phyloP scores from a whole-genome alignment of 1,140 invertebrate genomes.

The Sesamia nonagrioides region DNA sequence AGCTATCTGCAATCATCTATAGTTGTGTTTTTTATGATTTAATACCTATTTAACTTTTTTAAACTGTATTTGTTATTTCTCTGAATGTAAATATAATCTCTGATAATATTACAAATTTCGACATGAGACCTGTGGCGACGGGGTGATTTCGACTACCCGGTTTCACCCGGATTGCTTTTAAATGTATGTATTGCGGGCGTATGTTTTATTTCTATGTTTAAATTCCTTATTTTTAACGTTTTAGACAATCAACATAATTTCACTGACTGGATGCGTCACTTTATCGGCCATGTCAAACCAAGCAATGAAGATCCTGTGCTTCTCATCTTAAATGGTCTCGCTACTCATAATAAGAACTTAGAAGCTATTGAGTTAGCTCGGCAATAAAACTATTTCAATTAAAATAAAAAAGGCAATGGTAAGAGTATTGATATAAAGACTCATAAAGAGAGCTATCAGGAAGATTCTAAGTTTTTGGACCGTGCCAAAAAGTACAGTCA shows the following conservation, averaged over 20 bases:
- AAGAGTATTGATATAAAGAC: background rate
- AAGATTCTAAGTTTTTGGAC: background rate
- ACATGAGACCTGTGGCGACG: background rate
- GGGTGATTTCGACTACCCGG: background rate
- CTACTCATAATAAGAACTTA: too few species aligned
- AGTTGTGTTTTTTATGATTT: too few species aligned
- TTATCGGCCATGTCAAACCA: too few species aligned
- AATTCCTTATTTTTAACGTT: background rate
- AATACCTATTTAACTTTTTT: background rate
- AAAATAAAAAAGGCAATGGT: background rate
- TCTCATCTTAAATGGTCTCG: too few species aligned
- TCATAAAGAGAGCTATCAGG: background rate
- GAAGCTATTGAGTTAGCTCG: too few species aligned
- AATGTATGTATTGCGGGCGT: too few species aligned
- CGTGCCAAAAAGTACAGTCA: conserved; percentile 4
- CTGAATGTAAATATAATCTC: background rate
- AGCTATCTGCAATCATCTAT: too few species aligned
- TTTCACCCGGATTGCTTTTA: background rate
- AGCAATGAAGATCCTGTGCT: too few species aligned
- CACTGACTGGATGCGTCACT: too few species aligned
- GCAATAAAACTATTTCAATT: too few species aligned
- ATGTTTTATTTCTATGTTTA: too few species aligned
- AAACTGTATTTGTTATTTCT: background rate
- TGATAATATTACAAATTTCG: background rate
- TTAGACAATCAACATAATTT: too few species aligned